Conservation (phyloP, 2,797 vertebrate genomes). For the Rachycentron canadum region DNA sequence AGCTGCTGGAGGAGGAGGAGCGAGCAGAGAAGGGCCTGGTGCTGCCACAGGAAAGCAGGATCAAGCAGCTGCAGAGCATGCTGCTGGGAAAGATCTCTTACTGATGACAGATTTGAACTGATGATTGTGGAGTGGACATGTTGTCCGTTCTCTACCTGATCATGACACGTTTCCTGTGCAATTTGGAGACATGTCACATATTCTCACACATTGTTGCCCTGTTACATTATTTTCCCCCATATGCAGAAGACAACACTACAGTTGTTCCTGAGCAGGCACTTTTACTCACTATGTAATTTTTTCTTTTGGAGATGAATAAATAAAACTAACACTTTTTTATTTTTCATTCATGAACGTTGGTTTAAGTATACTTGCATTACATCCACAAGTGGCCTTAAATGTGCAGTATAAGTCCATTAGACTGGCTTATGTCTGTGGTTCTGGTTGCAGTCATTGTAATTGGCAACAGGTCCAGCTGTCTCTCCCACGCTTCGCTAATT, state of each 20-base stretch:
- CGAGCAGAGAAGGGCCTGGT: conserved; percentile 66
- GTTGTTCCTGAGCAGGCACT: conserved; percentile 49
- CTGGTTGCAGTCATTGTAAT: conserved; percentile 54
- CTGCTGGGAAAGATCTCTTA: conserved; percentile 67
- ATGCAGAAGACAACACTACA: conserved; percentile 11
- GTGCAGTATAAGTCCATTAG: conserved; percentile 36
- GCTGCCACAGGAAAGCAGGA: conserved; percentile 68
- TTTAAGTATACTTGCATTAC: background rate
- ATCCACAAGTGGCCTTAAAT: conserved; percentile 1
- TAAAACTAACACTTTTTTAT: conserved; percentile 61
- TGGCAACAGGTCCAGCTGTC: conserved; percentile 75
- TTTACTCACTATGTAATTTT: conserved; percentile 55
- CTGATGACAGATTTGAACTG: conserved; percentile 37
- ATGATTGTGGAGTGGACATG: background rate
- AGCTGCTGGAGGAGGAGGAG: conserved; percentile 90
- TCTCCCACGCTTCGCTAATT: conserved; percentile 77
- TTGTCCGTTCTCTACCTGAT: conserved; percentile 3
- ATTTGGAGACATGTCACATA: conserved; percentile 14
- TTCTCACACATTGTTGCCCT: conserved; percentile 39
- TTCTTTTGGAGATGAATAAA: conserved; percentile 61
- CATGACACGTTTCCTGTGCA: conserved; percentile 19
- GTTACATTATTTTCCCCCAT: conserved; percentile 53
- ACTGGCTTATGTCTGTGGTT: background rate
- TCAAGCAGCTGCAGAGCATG: conserved; percentile 76
- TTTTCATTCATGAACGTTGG: conserved; percentile 12